Base-by-base conservation (phyloP, 2,888 invertebrate species). In the Coelinius sp. region DNA sequence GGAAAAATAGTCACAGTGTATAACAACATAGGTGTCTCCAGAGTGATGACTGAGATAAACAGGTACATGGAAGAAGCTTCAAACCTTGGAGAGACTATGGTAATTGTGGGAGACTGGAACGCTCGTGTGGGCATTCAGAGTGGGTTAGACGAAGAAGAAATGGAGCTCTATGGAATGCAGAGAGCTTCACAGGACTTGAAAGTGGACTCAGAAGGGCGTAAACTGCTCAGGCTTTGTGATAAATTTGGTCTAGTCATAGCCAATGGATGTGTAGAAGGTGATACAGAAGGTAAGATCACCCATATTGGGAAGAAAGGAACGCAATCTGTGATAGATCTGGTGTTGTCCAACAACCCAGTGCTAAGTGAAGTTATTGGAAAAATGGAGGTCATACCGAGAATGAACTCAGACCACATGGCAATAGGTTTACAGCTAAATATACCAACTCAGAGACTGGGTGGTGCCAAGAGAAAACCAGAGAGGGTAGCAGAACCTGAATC, bases 261-360 rank as follows among this genome's bases (percentile, higher is more conserved):
- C 31, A 76, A 76, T 53, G 74, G 73, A 0, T 66, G 65, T 31
- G 49, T 65, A n/a, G 27, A 53, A 14, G 73, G 68, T 5, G 74
- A 73, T 22, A 46, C 68, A 24, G 53, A 63, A 27, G 73, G 76
- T 0, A 70, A 76, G 7, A 63, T 44, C 14, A 76, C 75, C 0
- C 73, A 63, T 53, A 59, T 72, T 8, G 71, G 70, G 6, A 70
- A 70, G 17, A 70, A 68, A 70, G 17, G 69, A 68, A 3, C 24
- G 4, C 24, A 52, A 1, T 68, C 72, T 8, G 71, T 76, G 8
- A 72, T 75, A 25, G 71, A 77, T 7, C 76, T 75, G 20, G 67
- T 64, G 8, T 67, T 73, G 22, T 41, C 59, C 10, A 75, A 63
- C 22, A 67, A 59, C 10, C 52, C 52, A 1, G 27, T 14, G 5